Evolutionary conservation across 35 echinoderm and acorn worm species (phyloP), one percentile per base, ranked within the genome.

Genomic region (Ophioderma brevispina): DNA sequence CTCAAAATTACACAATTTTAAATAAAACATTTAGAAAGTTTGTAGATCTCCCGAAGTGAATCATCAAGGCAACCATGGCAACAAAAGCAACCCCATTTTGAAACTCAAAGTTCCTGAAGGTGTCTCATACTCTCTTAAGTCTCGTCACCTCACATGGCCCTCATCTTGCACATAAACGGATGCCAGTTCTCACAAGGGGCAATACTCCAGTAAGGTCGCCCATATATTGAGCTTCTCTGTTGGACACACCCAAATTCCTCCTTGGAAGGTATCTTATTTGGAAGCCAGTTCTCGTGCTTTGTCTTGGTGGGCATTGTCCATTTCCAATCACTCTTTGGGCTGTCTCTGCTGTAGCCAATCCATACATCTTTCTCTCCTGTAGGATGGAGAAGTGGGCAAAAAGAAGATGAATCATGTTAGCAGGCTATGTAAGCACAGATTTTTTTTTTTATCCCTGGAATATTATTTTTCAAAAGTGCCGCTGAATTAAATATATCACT

Each of bases 161-260:
- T 84, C 94, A 96, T 96, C 63, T 96, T 96, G 81, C 94, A 96
- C 85, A 96, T 88, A 59, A 89, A 96, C 13, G 85, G 38, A n/a
- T 96, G 94, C 81, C 89, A 81, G 21, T 87, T 75, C 0, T 36
- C 10, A 35, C 94, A 96, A 19, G 87, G 42, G 0, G 82, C 52
- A 38, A 85, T 85, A 32, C 63, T 63, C 94, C 94, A 96, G 14
- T 84, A 75, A 0, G 94, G 81, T 39, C 91, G 23, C 25, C 86
- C 94, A 37, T 32, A 84, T 35, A 79, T 78, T 30, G 94, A 50
- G 35, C 85, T 80, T 17, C 92, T 75, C 86, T 96, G 94, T 40
- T 83, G 64, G 32, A 80, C 81, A 39, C 94, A 96, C 46, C 88
- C 86, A 40, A 76, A 86, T 43, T 76, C 41, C 4, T 46, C 85